phyloP scores from a whole-genome alignment of 2,797 vertebrate genomes.

The Mus caroli region DNA sequence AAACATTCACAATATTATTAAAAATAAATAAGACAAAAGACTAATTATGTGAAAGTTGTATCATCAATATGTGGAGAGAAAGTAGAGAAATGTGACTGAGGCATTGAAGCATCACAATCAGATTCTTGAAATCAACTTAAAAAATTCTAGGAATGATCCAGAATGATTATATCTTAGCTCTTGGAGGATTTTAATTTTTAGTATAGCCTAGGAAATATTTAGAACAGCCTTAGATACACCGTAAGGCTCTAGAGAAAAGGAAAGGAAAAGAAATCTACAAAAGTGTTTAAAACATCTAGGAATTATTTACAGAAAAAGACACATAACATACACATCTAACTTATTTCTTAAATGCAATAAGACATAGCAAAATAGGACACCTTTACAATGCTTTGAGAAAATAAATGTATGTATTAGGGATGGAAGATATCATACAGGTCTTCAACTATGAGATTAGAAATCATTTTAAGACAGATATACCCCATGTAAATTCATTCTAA shows the following conservation, averaged over 20 bases:
- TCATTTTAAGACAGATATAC: background rate
- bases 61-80: background rate
- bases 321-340: background rate
- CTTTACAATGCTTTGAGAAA: background rate
- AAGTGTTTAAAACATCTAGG: background rate
- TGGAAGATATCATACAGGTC: background rate
- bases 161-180: background rate
- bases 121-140: background rate
- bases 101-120: background rate
- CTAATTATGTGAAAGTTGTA: background rate
- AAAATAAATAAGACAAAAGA: background rate
- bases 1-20: background rate
- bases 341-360: background rate
- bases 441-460: background rate
- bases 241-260: background rate
- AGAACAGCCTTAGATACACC: no score
- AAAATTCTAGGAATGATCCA: background rate
- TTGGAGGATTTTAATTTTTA: background rate
- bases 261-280: background rate
- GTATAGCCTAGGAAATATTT: background rate
- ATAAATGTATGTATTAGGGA: background rate
- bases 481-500: background rate
- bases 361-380: background rate
- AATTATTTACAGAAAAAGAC: background rate
- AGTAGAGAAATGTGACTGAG: background rate